Evolutionary conservation across 2,797 vertebrate genomes (phyloP), one percentile per base, ranked within the genome.

Genomic region (Muraenolepis orangiensis): DNA sequence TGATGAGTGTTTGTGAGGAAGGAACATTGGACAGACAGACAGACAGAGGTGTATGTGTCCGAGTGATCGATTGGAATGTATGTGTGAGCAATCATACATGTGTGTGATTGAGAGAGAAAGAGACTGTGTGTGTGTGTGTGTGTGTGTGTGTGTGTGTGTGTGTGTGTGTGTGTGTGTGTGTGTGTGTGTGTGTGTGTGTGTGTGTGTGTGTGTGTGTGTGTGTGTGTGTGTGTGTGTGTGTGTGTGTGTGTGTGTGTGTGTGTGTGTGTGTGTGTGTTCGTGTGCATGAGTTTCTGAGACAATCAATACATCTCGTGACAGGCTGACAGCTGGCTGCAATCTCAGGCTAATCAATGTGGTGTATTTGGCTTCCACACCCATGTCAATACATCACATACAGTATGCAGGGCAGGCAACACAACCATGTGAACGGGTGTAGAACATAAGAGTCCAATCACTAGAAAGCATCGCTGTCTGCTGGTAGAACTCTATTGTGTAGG

Each of bases 261-360:
- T 77, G 20, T 29, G 46, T 0, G 5, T 29, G 31, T 57, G 42
- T 57, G 11, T n/a, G 51, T 14, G 29, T 16, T 51, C 11, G 71
- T 12, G 28, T 61, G 71, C 32, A 30, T 64, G 71, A 30, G 2
- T 61, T 46, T 18, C 20, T 70, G 74, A 83, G 68, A 30, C 13
- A 77, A 85, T 92, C 86, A 79, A 89, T 92, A 80, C 74, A 18
- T 61, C 75, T 30, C 46, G 77, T 91, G 78, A 86, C 74, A 80
- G 81, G 42, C 76, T 80, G 87, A 86, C 86, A 90, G 88, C 85
- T 90, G 85, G 89, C 83, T 87, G 84, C 85, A 84, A 61, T 86
- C 78, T 87, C 84, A 83, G 70, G 70, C 75, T 61, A 84, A 91
- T 92, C 90, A 91, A 92, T 92, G 84, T 71, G 26, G 28, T 72